Conservation (phyloP, 1,140 invertebrate genomes). For the Hyles euphorbiae region DNA sequence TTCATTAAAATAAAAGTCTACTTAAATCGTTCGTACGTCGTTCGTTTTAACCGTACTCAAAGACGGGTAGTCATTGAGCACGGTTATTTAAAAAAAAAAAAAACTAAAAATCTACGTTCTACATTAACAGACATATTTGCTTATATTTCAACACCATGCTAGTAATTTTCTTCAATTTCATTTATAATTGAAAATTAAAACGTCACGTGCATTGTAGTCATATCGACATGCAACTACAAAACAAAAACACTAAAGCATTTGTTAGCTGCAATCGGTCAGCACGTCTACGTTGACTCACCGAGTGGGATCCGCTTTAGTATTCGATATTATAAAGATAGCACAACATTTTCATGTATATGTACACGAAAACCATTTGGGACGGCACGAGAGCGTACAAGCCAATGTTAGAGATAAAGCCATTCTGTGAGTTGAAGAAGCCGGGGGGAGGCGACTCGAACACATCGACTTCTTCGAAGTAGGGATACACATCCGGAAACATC, state of each 20-base stretch:
- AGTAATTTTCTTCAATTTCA: no score
- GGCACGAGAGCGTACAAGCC: conserved; percentile 16
- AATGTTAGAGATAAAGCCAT: conserved; percentile 2
- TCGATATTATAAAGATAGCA: conserved; percentile 9
- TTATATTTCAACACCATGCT: no score
- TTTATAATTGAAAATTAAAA: neutral
- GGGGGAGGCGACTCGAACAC: conserved; percentile 64
- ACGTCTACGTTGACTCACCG: neutral
- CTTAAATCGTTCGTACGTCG: no score
- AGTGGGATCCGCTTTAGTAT: conserved; percentile 4
- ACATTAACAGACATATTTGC: no score
- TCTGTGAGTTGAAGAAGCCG: conserved; percentile 39
- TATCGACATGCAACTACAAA: no score
- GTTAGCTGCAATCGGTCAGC: no score
- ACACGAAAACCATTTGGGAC: conserved; percentile 10
- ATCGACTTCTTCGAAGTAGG: conserved; percentile 67
- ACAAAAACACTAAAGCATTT: no score
- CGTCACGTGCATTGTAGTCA: neutral
- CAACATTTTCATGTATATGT: conserved; percentile 1
- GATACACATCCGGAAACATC: conserved; percentile 62
- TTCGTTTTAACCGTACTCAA: no score
- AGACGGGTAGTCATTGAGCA: no score
- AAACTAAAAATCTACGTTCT: no score
- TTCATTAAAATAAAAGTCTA: no score
- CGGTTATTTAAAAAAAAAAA: no score